Evolutionary conservation across 2,888 invertebrate species (phyloP).

Genomic region (Tetheella fluctuosa): DNA sequence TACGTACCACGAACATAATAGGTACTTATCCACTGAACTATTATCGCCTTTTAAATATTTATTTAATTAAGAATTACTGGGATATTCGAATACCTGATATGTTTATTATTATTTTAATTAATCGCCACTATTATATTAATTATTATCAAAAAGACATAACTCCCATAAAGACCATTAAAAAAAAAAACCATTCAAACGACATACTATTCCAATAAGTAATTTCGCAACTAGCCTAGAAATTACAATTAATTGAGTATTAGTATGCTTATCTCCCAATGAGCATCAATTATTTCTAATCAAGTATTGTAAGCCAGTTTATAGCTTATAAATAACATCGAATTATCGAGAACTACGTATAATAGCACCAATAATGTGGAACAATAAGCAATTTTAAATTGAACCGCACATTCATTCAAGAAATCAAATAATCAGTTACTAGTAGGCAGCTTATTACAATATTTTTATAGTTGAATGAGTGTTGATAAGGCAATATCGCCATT

Average conservation of each 20-base stretch:
- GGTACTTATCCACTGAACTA: no score
- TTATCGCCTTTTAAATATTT: no score
- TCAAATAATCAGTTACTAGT: background rate
- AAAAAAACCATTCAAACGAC: background rate
- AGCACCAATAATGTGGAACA: no score
- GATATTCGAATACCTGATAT: no score
- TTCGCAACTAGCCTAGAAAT: background rate
- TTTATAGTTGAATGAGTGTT: background rate
- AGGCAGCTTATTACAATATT: background rate
- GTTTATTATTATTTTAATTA: no score
- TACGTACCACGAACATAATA: no score
- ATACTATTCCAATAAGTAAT: background rate
- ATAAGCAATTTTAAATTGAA: background rate
- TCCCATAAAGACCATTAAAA: no score
- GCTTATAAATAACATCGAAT: constrained; percentile 27
- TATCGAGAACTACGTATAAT: background rate
- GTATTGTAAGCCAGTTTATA: constrained; percentile 44
- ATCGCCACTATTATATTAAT: no score
- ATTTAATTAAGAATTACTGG: no score
- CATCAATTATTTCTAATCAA: constrained; percentile 35
- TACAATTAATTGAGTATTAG: constrained; percentile 33
- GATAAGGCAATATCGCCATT: background rate
- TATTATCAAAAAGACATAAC: no score
- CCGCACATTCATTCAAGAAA: background rate
- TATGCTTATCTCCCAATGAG: constrained; percentile 39